Evolutionary conservation across 2,888 invertebrate species (phyloP).

Genomic region (Erebia ligea): DNA sequence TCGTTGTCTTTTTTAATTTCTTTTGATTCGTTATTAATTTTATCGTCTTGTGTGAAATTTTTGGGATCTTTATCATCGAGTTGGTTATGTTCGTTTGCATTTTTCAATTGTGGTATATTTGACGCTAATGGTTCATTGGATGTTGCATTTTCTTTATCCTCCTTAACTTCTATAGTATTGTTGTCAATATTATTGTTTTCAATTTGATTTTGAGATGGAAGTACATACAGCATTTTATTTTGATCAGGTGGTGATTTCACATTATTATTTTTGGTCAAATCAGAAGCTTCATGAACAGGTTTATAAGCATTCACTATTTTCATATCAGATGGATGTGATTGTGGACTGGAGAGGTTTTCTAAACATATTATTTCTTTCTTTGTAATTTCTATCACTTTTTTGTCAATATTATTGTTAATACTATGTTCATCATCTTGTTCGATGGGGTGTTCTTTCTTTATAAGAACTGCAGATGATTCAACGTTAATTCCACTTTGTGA

Average conservation of each 20-base stretch:
- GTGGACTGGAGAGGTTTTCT: neutral
- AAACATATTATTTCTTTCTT: neutral
- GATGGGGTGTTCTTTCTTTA: neutral
- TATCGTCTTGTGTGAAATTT: neutral
- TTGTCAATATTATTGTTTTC: neutral
- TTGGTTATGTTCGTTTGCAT: neutral
- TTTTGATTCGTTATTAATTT: neutral
- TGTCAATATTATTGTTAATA: neutral
- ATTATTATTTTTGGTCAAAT: neutral
- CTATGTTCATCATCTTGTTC: neutral
- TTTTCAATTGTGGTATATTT: neutral
- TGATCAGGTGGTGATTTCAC: neutral
- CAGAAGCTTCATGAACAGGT: neutral
- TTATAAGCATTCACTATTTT: neutral
- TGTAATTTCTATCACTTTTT: neutral
- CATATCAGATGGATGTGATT: neutral
- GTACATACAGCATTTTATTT: neutral
- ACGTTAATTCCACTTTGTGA: neutral
- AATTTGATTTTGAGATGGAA: neutral
- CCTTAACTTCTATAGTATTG: neutral
- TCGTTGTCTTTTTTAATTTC: neutral
- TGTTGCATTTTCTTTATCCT: neutral
- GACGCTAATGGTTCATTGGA: neutral
- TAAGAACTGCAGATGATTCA: neutral
- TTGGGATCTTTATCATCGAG: neutral